phyloP scores from a whole-genome alignment of 1,140 invertebrate genomes.

The Diorhabda sublineata region DNA sequence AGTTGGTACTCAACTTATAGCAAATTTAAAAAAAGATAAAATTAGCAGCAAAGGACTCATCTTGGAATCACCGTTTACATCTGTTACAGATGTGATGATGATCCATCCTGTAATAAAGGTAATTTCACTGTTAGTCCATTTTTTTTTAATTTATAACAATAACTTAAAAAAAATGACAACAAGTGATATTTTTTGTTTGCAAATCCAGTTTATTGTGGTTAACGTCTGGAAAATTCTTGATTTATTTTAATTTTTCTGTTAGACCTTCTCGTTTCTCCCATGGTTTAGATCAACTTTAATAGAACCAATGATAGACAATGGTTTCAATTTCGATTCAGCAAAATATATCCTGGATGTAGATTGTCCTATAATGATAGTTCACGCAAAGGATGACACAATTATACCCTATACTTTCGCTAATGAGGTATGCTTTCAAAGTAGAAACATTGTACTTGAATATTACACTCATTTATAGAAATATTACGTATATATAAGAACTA shows the following conservation, averaged over 20 bases:
- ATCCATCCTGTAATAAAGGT: constrained; percentile 72
- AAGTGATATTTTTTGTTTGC: too few species aligned
- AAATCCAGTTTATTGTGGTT: too few species aligned
- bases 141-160: too few species aligned
- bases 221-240: background rate
- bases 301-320: constrained; percentile 61
- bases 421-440: constrained; percentile 50
- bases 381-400: constrained; percentile 83
- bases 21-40: constrained; percentile 55
- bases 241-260: constrained; percentile 20
- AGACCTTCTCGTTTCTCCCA: constrained; percentile 52
- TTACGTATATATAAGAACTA: too few species aligned
- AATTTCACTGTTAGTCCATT: constrained; percentile 6
- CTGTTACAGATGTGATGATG: constrained; percentile 75
- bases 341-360: constrained; percentile 63
- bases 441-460: too few species aligned
- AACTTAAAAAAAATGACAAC: too few species aligned
- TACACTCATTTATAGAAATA: too few species aligned
- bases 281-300: constrained; percentile 70
- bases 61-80: constrained; percentile 85
- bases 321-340: constrained; percentile 67
- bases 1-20: constrained; percentile 59
- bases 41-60: constrained; percentile 65
- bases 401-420: constrained; percentile 72
- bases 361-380: constrained; percentile 78